phyloP scores from a whole-genome alignment of 2,113 vertebrate species.

The Hoplias malabaricus region DNA sequence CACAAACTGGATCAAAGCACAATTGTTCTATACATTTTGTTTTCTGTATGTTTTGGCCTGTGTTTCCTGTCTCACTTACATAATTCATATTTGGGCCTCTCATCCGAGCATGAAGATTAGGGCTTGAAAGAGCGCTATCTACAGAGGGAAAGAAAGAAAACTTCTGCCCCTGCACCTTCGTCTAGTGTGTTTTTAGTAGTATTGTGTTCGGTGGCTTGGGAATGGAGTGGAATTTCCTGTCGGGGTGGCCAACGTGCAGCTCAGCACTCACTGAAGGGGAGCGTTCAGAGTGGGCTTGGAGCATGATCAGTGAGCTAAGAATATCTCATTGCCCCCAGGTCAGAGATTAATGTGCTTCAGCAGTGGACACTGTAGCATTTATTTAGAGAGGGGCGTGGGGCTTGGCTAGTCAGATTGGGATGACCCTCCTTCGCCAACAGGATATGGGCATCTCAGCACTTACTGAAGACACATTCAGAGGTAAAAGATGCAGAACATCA shows the following conservation, averaged over 20 bases:
- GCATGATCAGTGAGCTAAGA: slow-evolving; percentile 52
- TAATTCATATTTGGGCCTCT: slow-evolving; percentile 49
- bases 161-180: slow-evolving; percentile 40
- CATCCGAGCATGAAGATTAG: slow-evolving; percentile 61
- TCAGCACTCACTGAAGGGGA: slow-evolving; percentile 58
- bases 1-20: slow-evolving; percentile 45
- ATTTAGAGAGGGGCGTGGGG: slow-evolving; percentile 54
- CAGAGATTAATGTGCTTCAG: slow-evolving; percentile 64
- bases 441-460: slow-evolving; percentile 40
- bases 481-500: background rate
- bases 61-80: slow-evolving; percentile 51
- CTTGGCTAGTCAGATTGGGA: slow-evolving; percentile 52
- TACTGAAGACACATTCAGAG: slow-evolving; percentile 45
- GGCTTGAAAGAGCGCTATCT: slow-evolving; percentile 52
- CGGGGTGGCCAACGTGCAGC: slow-evolving; percentile 66
- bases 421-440: slow-evolving; percentile 38
- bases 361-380: slow-evolving; percentile 58
- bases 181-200: slow-evolving; percentile 48
- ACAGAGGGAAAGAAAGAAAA: slow-evolving; percentile 39
- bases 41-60: slow-evolving; percentile 50
- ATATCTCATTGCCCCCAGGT: slow-evolving; percentile 62
- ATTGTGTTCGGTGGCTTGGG: slow-evolving; percentile 64
- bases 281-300: slow-evolving; percentile 49
- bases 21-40: slow-evolving; percentile 54
- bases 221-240: slow-evolving; percentile 73